Conservation (phyloP, 2,113 vertebrate species). For the Cryptotis parvus region DNA sequence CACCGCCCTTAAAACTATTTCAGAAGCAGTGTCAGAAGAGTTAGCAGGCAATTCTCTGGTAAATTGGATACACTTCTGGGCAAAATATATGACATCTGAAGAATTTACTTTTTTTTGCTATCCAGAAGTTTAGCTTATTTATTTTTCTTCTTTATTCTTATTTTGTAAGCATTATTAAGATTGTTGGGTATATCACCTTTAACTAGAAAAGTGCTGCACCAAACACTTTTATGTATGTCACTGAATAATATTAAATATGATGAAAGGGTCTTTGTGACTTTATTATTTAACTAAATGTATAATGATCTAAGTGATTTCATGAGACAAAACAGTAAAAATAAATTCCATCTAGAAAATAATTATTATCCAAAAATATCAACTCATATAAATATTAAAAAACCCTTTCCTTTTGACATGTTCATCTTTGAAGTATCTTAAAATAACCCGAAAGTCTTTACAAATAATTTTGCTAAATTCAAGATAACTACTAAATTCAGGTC, state of each 20-base stretch:
- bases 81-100: neutral
- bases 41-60: neutral
- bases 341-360: constrained; percentile 40
- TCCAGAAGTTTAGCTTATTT: neutral
- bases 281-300: constrained; percentile 26
- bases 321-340: constrained; percentile 32
- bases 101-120: neutral
- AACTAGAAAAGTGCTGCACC: too few relatives aligned
- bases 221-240: constrained; percentile 4
- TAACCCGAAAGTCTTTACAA: constrained; percentile 28
- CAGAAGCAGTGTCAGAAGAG: neutral
- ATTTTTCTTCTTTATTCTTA: neutral
- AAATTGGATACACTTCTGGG: neutral
- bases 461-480: constrained; percentile 35
- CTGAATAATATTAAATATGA: constrained; percentile 19
- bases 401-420: constrained; percentile 51
- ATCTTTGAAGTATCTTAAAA: constrained; percentile 35
- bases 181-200: constrained; percentile 8
- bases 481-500: constrained; percentile 9
- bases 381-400: constrained; percentile 42
- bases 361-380: constrained; percentile 44
- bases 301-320: constrained; percentile 23
- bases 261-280: constrained; percentile 26
- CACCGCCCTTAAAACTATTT: neutral
- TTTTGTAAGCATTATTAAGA: neutral